phyloP scores from a whole-genome alignment of 1,140 invertebrate genomes.

The Formica exsecta region DNA sequence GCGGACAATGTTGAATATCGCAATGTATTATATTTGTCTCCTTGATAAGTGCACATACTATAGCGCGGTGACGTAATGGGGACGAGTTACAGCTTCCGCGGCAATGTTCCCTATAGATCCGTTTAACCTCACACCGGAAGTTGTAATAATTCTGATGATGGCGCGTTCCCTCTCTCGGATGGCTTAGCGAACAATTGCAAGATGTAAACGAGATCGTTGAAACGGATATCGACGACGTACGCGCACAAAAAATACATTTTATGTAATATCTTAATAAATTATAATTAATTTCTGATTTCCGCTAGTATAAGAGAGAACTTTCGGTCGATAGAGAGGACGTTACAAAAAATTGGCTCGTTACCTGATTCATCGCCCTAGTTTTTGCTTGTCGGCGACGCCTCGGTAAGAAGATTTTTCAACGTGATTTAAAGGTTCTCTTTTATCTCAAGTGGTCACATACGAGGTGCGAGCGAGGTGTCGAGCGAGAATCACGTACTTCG shows the following conservation, averaged over 20 bases:
- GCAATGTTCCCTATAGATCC: constrained; percentile 75
- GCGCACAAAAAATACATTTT: constrained; percentile 16
- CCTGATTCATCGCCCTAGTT: neutral
- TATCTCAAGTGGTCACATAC: neutral
- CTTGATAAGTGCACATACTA: constrained; percentile 3
- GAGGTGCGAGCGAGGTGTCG: constrained; percentile 16
- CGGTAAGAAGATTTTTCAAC: constrained; percentile 23
- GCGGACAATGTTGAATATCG: neutral
- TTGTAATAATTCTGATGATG: constrained; percentile 78
- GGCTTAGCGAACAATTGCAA: constrained; percentile 67
- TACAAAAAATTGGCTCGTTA: neutral
- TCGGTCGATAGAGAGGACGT: neutral
- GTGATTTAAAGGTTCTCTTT: neutral
- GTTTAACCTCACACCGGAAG: constrained; percentile 78
- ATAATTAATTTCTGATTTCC: constrained; percentile 15
- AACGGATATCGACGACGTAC: constrained; percentile 37
- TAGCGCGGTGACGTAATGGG: constrained; percentile 64
- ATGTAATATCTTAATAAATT: neutral
- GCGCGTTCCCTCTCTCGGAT: constrained; percentile 69
- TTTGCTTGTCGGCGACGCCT: neutral
- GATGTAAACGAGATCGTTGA: constrained; percentile 68
- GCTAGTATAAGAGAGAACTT: neutral
- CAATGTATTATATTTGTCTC: neutral
- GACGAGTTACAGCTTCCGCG: constrained; percentile 75
- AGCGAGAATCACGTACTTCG: constrained; percentile 48